These are phyloP conservation scores for Solenopsis invicta DNA, from an alignment of 1,140 invertebrate genomes.

Conservation along the genomic window DNA sequence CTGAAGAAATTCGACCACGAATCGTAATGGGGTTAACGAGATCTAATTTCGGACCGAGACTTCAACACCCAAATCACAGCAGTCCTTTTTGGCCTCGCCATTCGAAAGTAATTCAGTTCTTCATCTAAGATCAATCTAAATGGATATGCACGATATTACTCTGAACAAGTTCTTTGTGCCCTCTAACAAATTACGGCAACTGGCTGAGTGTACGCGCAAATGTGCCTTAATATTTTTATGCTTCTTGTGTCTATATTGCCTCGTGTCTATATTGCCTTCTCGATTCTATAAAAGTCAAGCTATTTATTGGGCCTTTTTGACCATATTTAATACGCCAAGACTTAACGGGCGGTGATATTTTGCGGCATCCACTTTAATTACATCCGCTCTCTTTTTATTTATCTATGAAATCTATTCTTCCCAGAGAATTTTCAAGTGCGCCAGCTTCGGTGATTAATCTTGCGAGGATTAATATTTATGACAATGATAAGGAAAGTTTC, in stretches of 20 bases:
- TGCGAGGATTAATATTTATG: conserved; percentile 33
- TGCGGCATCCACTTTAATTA: conserved; percentile 44
- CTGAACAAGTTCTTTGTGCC: not conserved
- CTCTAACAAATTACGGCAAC: not conserved
- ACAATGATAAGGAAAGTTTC: conserved; percentile 27
- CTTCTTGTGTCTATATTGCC: not conserved
- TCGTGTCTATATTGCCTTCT: no score
- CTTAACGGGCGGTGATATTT: conserved; percentile 8
- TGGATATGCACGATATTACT: not conserved
- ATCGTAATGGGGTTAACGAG: conserved; percentile 79
- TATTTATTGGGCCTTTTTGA: conserved; percentile 21
- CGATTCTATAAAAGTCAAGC: not conserved
- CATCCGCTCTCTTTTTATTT: conserved; percentile 22
- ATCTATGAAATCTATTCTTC: conserved; percentile 3
- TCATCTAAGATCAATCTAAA: not conserved
- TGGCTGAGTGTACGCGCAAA: no score
- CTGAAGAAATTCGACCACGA: conserved; percentile 74
- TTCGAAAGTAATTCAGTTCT: conserved; percentile 6
- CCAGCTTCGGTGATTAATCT: conserved; percentile 16
- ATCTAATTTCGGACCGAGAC: conserved; percentile 70
- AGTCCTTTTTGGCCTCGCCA: not conserved
- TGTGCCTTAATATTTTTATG: conserved; percentile 24
- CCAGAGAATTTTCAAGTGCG: not conserved
- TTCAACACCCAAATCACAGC: conserved; percentile 9
- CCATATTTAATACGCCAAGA: conserved; percentile 14